Conservation (phyloP, 2,113 vertebrate genomes). For the Chaenogobius annularis region DNA sequence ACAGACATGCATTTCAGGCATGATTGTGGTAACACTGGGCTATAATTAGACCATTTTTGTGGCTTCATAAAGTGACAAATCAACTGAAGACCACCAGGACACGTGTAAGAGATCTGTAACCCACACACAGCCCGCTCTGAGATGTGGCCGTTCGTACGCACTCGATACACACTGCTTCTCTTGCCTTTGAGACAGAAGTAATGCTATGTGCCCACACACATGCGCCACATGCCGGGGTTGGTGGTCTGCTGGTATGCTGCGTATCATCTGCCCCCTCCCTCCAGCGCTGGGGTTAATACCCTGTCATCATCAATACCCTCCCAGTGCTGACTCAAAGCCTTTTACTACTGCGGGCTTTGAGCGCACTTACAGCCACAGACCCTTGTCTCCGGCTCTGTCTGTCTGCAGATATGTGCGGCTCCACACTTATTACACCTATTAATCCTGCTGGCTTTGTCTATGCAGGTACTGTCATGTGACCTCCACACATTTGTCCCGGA, state of each 20-base stretch:
- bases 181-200: constrained; percentile 27
- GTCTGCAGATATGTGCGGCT: constrained; percentile 24
- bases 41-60: constrained; percentile 27
- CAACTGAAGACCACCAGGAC: constrained; percentile 44
- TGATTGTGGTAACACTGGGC: not conserved
- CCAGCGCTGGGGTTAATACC: constrained; percentile 69
- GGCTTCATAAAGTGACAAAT: constrained; percentile 34
- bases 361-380: constrained; percentile 62
- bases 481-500: constrained; percentile 5
- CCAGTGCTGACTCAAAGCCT: constrained; percentile 70
- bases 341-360: constrained; percentile 66
- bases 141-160: not conserved
- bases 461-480: constrained; percentile 26
- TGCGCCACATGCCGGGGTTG: constrained; percentile 48
- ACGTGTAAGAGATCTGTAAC: constrained; percentile 25
- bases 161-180: constrained; percentile 9
- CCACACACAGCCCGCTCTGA: constrained; percentile 14
- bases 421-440: constrained; percentile 4
- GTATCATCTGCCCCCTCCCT: constrained; percentile 56
- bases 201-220: constrained; percentile 19
- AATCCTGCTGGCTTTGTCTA: not conserved
- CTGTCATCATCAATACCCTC: constrained; percentile 79
- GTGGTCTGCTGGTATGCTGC: constrained; percentile 56
- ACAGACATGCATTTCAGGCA: constrained; percentile 12
- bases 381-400: constrained; percentile 65